Conservation (phyloP, 2,797 vertebrate genomes). For the Lithobates pipiens region DNA sequence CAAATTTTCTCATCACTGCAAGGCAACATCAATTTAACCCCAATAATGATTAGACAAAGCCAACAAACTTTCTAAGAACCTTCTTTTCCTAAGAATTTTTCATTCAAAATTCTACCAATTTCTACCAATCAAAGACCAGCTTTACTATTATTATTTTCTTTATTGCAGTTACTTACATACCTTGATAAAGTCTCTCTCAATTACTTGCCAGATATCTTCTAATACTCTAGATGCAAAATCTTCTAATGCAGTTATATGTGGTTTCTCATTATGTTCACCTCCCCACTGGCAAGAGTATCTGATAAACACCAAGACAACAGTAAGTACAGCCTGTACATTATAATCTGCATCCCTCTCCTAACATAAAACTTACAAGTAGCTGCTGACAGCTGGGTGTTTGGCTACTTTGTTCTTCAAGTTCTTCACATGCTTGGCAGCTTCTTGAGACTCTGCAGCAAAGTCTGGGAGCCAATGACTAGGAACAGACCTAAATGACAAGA, state of each 20-base stretch:
- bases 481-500: constrained; percentile 76
- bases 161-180: neutral
- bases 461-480: constrained; percentile 83
- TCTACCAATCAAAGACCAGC: too few relatives aligned
- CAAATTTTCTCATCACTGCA: too few relatives aligned
- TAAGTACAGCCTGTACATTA: neutral
- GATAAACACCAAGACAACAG: neutral
- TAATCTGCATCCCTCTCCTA: too few relatives aligned
- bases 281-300: constrained; percentile 86
- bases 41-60: too few relatives aligned
- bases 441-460: constrained; percentile 83
- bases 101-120: too few relatives aligned
- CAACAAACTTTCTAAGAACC: too few relatives aligned
- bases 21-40: too few relatives aligned
- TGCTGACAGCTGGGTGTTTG: constrained; percentile 59
- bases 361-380: constrained; percentile 59
- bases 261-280: constrained; percentile 78
- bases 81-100: too few relatives aligned
- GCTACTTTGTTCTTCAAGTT: constrained; percentile 78
- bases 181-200: constrained; percentile 49
- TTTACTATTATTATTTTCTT: too few relatives aligned
- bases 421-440: constrained; percentile 76
- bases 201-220: constrained; percentile 81
- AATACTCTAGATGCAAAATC: constrained; percentile 79
- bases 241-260: constrained; percentile 80